A percentile compares a stretch with the other conserved stretches of the same genome.
Conservation (phyloP, 2,113 vertebrate species). For the Pluvianellus socialis region DNA sequence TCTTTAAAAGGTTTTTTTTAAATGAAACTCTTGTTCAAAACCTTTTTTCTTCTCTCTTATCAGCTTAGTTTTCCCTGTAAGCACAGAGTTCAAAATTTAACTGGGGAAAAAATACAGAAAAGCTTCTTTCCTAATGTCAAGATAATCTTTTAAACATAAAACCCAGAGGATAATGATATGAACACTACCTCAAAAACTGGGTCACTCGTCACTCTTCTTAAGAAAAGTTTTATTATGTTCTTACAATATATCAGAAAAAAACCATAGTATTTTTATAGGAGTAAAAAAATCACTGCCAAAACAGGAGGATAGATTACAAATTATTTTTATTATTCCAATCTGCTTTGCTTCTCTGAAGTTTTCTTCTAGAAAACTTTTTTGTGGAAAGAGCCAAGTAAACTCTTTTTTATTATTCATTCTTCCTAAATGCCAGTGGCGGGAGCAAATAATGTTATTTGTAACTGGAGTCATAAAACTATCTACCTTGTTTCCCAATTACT, state of each 20-base stretch:
- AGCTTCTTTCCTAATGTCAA: constrained; percentile 64
- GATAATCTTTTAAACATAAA: constrained; percentile 68
- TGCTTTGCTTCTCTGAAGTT: not conserved
- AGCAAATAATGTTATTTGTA: not conserved
- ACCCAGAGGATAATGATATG: constrained; percentile 30
- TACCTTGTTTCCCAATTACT: not conserved
- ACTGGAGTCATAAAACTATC: not conserved
- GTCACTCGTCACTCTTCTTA: constrained; percentile 21
- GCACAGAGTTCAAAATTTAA: constrained; percentile 19
- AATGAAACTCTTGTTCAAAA: not conserved
- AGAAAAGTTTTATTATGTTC: not conserved
- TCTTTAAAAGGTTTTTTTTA: not conserved
- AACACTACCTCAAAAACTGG: constrained; percentile 51
- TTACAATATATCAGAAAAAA: not conserved
- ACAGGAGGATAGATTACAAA: not conserved
- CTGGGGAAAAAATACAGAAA: constrained; percentile 16
- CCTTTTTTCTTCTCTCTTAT: constrained; percentile 13
- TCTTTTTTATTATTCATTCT: not conserved
- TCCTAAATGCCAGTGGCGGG: not conserved
- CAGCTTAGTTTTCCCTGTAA: constrained; percentile 43
- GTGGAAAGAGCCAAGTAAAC: not conserved
- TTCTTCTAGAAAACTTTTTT: not conserved
- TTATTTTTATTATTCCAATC: not conserved
- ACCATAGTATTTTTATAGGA: not conserved
- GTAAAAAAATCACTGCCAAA: not conserved